Conservation (phyloP, 2,888 invertebrate genomes). For the Phengaris arion region DNA sequence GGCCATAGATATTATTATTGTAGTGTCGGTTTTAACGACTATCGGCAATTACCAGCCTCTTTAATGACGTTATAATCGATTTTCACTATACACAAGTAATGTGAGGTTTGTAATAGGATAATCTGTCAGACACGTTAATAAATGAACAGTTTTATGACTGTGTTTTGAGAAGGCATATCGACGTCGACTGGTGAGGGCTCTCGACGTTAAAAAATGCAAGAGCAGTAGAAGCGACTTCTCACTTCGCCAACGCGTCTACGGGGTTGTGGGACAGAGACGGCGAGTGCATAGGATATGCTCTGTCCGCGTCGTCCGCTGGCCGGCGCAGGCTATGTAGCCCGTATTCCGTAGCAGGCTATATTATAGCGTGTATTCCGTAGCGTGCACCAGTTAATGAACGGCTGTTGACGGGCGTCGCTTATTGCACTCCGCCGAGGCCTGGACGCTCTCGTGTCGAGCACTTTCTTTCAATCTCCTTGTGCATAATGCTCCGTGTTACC, state of each 20-base stretch:
- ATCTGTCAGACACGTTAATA: slow-evolving; percentile 1
- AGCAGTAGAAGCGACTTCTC: neutral
- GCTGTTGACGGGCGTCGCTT: slow-evolving; percentile 68
- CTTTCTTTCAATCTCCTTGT: slow-evolving; percentile 75
- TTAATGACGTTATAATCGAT: too few relatives aligned
- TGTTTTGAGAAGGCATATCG: neutral
- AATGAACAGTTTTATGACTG: slow-evolving; percentile 17
- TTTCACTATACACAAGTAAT: neutral
- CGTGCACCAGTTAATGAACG: slow-evolving; percentile 73
- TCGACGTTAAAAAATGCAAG: slow-evolving; percentile 19
- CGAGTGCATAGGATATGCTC: neutral
- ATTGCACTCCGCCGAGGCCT: slow-evolving; percentile 69
- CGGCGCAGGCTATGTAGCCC: neutral
- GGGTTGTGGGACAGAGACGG: neutral
- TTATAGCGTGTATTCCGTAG: slow-evolving; percentile 59
- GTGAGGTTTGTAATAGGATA: neutral
- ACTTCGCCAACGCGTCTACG: neutral
- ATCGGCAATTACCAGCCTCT: too few relatives aligned
- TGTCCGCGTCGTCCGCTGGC: slow-evolving; percentile 9
- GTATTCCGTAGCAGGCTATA: slow-evolving; percentile 41
- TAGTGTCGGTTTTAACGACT: too few relatives aligned
- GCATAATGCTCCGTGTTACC: slow-evolving; percentile 71
- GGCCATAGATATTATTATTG: too few relatives aligned
- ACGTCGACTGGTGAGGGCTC: neutral
- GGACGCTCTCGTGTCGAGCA: slow-evolving; percentile 73